Base-by-base conservation (phyloP, 2,113 vertebrate species). In the Gopherus evgoodei region DNA sequence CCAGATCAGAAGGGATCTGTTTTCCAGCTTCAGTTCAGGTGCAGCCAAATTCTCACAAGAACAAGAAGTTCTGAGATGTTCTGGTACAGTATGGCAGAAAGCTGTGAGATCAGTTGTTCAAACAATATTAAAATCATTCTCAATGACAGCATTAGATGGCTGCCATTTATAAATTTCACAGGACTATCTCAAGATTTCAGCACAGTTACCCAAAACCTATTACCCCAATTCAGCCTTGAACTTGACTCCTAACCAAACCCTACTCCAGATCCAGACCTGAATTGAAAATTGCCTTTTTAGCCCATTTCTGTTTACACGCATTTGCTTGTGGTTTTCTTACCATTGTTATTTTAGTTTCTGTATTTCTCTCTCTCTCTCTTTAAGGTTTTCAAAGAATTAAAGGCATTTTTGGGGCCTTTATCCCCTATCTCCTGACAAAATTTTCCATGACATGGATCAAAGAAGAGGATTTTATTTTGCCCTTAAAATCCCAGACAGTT, bases 141-240 rank as follows among this genome's bases (percentile, higher is more conserved):
- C 13, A 47, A 27, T 14, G 38, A 47, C 42, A 44, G 22, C 22
- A 47, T 11, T 76, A 2, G 5, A 49, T 90, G 84, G 72, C 57
- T 44, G 25, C 80, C 2, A 0, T n/a, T 56, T 22, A 85, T 86
- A 49, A 86, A 88, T 96, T 94, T 95, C 91, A 97, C 93, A 91
- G 83, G 27, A 2, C 22, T 93, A 56, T 91, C 93, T 95, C 94
- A 96, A 94, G 94, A 94, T 93, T 95, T 96, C 90, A 92, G 85
- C 56, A 8, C 59, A 93, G 87, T 86, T 94, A 94, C 81, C 29
- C 83, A 91, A 96, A 94, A 72, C 90, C 35, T 78, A 90, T 94
- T 91, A 94, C 84, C 95, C 87, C 90, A 72, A 1, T 91, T 96
- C 90, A 94, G 90, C 93, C 84, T 96, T 94, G 87, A 97, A 95